phyloP scores from a whole-genome alignment of 2,797 vertebrate species.

The Bovichtus diacanthus region DNA sequence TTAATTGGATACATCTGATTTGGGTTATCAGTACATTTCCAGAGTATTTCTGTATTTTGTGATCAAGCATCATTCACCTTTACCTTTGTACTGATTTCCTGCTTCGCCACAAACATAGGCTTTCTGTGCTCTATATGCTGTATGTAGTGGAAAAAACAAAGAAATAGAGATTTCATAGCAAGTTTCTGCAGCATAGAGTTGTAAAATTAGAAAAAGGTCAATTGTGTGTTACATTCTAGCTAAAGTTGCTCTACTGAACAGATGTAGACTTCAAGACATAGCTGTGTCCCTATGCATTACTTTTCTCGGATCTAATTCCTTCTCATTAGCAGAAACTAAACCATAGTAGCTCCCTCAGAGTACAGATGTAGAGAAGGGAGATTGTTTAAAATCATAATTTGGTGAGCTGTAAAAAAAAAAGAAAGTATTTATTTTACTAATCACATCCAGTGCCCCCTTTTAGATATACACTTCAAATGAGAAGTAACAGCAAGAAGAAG shows the following conservation, averaged over 20 bases:
- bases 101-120: too few relatives aligned
- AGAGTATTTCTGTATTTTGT: too few relatives aligned
- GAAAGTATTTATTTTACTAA: conserved; percentile 61
- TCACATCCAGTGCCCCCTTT: conserved; percentile 34
- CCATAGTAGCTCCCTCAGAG: conserved; percentile 39
- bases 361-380: conserved; percentile 34
- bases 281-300: conserved; percentile 15
- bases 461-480: conserved; percentile 55
- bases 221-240: conserved; percentile 7
- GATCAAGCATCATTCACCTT: too few relatives aligned
- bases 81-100: background rate
- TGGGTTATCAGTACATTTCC: too few relatives aligned
- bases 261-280: conserved; percentile 27
- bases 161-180: background rate
- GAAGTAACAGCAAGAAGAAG: conserved; percentile 36
- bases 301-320: conserved; percentile 51
- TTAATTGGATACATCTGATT: too few relatives aligned
- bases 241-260: conserved; percentile 4
- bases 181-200: conserved; percentile 37
- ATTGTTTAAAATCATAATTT: conserved; percentile 46
- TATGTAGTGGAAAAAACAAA: background rate
- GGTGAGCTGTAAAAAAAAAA: conserved; percentile 47
- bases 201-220: conserved; percentile 4
- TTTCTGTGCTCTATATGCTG: background rate
- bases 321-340: conserved; percentile 65